Base-by-base conservation (phyloP, 2,888 invertebrate species). In the Eumerus sabulonum region DNA sequence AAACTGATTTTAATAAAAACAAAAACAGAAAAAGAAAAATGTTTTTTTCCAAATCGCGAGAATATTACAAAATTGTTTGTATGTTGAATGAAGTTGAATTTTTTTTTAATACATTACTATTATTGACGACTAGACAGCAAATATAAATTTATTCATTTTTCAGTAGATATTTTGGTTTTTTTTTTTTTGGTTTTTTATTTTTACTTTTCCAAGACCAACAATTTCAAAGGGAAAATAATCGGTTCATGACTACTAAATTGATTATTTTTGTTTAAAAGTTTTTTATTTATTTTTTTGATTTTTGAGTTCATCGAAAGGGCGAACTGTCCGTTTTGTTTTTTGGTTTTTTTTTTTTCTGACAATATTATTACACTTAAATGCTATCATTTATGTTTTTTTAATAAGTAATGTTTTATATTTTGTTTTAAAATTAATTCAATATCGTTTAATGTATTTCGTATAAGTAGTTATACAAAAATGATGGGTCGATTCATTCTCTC, bases 401-500 rank as follows among this genome's bases (percentile, higher is more conserved):
- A 53, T 72, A 57, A 63, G 57, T 68, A 71, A 60, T 77, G 27
- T 27, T 27, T 27, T 4, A 27, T 27, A 27, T 27, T 27, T 27
- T 27, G 27, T 27, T 27, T 27, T 27, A 63, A 63, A 47, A 53
- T 44, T 47, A 71, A 56, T 27, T 64, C 27, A 47, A 50, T 38
- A 62, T 48, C 38, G 45, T 17, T 47, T 57, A 57, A 57, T 62
- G 68, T 76, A 63, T 18, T 68, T 68, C 42, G 76, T 70, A 76
- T 76, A 70, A 40, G 53, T 59, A 56, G 47, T 70, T 54, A 57
- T 64, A 64, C 64, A 64, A 74, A 81, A 27, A 81, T 74, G 74
- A 81, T 64, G 60, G 74, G 66, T 74, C 62, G 72, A 77, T 77
- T 77, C 72, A 63, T 77, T 62, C 50, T 77, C 67, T 67, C 72